Base-by-base conservation (phyloP, 1,140 invertebrate genomes). In the Drosophila auraria region DNA sequence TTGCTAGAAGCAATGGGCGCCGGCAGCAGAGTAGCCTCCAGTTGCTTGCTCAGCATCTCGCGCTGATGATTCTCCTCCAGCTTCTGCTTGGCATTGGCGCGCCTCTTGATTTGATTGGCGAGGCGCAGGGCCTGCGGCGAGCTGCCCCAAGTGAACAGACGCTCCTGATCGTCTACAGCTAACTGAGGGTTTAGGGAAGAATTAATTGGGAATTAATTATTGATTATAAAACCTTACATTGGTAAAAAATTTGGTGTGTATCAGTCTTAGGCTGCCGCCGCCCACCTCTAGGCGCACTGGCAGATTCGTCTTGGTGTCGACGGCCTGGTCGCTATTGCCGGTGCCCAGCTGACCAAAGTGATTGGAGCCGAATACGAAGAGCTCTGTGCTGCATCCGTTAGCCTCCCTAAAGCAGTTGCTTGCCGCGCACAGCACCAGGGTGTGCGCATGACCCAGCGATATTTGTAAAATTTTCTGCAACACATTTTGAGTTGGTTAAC, bases 201-300 rank as follows among this genome's bases (percentile, higher is more conserved):
- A 25, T 25, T 25, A 25, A 25, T 25, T 25, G 5, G 25, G 25
- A 25, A 25, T 25, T 25, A 5, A 20, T 20, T 20, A 20, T 20
- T 20, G 20, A 20, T 20, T 25, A 25, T 25, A 25, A 25, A 25
- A 61, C 94, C 95, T 95, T 94, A 97, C 96, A 94, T 95, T 97
- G 81, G 97, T 96, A 93, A 97, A 98, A 93, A 97, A 97, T 87
- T 95, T 96, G 36, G 96, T 96, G 62, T 96, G 94, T 83, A 97
- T 95, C 69, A 95, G 93, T 61, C 94, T 94, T 76, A 97, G 95
- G 74, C 80, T 83, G 77, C 80, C 93, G 76, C 94, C 94, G 69
- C 93, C 92, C 60, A 93, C 93, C 20, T 94, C 94, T 3, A 95
- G 93, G 50, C 95, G 87, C 17, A 94, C 82, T 33, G 95, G 93